Evolutionary conservation across 2,797 vertebrate species (phyloP).

Genomic region (Urophycis tenuis): DNA sequence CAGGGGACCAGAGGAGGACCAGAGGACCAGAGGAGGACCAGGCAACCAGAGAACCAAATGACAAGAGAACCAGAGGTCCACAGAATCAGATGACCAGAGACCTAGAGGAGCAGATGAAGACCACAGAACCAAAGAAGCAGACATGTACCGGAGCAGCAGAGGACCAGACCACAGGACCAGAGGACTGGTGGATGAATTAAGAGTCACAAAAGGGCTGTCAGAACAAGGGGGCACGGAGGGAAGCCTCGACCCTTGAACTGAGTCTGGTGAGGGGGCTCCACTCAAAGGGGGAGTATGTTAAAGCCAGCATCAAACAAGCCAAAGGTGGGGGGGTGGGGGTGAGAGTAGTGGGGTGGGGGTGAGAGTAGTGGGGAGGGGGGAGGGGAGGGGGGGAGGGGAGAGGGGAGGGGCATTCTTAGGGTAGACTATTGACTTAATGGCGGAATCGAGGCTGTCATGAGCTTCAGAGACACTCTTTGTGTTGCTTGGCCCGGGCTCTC

Average conservation of each 20-base stretch:
- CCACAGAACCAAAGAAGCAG: neutral
- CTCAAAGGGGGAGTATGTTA: slow-evolving; percentile 52
- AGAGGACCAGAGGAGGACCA: neutral
- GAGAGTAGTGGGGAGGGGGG: neutral
- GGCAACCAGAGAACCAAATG: neutral
- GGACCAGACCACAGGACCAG: neutral
- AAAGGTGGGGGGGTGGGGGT: neutral
- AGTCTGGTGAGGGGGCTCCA: slow-evolving; percentile 53
- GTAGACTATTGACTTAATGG: slow-evolving; percentile 60
- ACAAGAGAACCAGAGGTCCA: neutral
- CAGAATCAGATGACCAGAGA: neutral
- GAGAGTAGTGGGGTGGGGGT: slow-evolving; percentile 37
- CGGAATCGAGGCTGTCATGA: slow-evolving; percentile 52
- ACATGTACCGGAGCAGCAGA: neutral
- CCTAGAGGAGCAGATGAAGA: neutral
- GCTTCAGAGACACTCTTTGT: slow-evolving; percentile 62
- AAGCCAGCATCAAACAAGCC: slow-evolving; percentile 48
- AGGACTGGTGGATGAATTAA: slow-evolving; percentile 28
- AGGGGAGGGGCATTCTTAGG: slow-evolving; percentile 20
- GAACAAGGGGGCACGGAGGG: neutral
- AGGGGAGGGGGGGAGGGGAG: slow-evolving; percentile 32
- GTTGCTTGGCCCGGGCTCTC: slow-evolving; percentile 50
- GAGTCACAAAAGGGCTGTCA: slow-evolving; percentile 36
- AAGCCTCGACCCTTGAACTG: slow-evolving; percentile 48
- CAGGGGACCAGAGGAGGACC: neutral